Evolutionary conservation across 2,797 vertebrate species (phyloP).

Genomic region (Hoplostethus atlanticus): DNA sequence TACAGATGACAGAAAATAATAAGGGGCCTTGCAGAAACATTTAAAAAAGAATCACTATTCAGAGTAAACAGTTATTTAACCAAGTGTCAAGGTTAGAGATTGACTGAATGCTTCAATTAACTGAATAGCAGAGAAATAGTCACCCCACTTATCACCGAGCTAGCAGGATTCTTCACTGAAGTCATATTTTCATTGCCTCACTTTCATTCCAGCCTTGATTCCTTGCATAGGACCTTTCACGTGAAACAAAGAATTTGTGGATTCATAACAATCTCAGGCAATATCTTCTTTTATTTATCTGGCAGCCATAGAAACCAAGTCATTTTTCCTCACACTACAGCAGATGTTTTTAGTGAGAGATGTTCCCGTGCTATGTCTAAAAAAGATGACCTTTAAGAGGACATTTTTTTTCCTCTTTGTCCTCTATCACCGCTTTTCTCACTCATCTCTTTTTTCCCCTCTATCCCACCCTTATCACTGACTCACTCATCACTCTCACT

Average conservation of each 20-base stretch:
- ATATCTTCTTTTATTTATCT: constrained; percentile 54
- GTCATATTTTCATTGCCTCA: constrained; percentile 11
- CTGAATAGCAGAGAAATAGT: background rate
- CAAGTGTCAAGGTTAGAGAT: no score
- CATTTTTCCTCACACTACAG: constrained; percentile 37
- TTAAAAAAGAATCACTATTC: no score
- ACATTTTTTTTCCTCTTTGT: constrained; percentile 54
- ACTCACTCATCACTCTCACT: constrained; percentile 55
- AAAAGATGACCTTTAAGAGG: constrained; percentile 74
- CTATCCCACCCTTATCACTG: constrained; percentile 43
- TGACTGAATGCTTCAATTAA: background rate
- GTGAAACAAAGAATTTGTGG: constrained; percentile 30
- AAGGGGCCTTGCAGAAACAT: background rate
- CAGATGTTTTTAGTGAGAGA: constrained; percentile 44
- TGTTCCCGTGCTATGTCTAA: constrained; percentile 51
- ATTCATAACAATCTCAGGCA: constrained; percentile 35
- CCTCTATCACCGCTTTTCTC: constrained; percentile 56
- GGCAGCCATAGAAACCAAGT: constrained; percentile 77
- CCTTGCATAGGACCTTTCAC: constrained; percentile 3
- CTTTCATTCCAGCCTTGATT: constrained; percentile 33
- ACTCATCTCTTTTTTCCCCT: constrained; percentile 37
- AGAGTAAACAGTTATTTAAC: no score
- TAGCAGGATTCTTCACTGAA: background rate
- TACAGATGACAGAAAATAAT: background rate
- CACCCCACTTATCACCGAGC: background rate